A percentile compares a stretch with the other conserved stretches of the same genome.
Evolutionary conservation across 2,113 vertebrate species (phyloP).

Genomic region (Phrynocephalus versicolor): DNA sequence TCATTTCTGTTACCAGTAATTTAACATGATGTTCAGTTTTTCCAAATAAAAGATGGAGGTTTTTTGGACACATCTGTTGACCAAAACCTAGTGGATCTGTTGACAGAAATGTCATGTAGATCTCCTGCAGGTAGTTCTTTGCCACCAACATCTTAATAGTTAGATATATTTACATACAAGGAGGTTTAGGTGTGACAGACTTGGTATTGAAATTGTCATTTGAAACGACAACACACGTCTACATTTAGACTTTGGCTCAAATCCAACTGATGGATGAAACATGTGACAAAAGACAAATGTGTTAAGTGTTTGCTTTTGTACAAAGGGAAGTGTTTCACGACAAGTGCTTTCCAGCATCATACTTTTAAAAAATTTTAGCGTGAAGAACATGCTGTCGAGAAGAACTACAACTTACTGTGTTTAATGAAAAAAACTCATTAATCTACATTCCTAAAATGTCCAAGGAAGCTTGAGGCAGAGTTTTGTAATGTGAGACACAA

Average conservation of each 20-base stretch:
- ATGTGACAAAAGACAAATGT: neutral
- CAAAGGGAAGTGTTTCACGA: rapidly evolving
- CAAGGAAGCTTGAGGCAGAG: neutral
- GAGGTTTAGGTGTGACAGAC: neutral
- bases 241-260: neutral
- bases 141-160: neutral
- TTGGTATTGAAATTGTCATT: neutral
- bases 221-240: neutral
- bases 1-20: conserved; percentile 25
- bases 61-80: rapidly evolving
- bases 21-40: neutral
- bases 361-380: neutral
- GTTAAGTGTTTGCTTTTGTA: neutral
- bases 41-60: conserved; percentile 48
- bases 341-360: neutral
- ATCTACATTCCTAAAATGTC: neutral
- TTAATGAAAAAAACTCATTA: neutral
- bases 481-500: neutral
- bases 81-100: neutral
- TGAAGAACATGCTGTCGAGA: rapidly evolving
- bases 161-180: neutral
- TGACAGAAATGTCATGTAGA: neutral
- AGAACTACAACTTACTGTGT: neutral
- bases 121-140: neutral
- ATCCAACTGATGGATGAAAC: neutral